Evolutionary conservation across 1,140 invertebrate genomes (phyloP).

Genomic region (Copidosoma floridanum): DNA sequence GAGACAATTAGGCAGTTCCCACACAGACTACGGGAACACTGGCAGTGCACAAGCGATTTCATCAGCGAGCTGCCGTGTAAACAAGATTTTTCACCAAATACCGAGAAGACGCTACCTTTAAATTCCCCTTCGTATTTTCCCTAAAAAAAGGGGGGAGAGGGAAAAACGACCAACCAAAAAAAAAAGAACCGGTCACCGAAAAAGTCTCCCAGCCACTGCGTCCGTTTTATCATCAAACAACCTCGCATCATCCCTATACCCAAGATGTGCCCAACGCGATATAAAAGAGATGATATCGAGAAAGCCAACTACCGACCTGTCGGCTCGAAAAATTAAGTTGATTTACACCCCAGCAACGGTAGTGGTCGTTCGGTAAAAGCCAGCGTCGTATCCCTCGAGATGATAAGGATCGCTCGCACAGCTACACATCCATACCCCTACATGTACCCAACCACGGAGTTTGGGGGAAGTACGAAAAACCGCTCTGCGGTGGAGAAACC

Average conservation of each 20-base stretch:
- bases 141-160: too few relatives aligned
- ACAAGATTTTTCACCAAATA: slow-evolving; percentile 10
- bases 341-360: slow-evolving; percentile 2
- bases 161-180: too few relatives aligned
- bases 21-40: background rate
- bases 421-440: background rate
- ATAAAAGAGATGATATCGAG: slow-evolving; percentile 1
- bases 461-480: too few relatives aligned
- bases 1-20: slow-evolving; percentile 6
- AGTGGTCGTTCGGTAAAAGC: background rate
- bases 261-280: too few relatives aligned
- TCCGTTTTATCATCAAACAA: too few relatives aligned
- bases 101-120: too few relatives aligned
- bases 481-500: background rate
- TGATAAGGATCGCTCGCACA: background rate
- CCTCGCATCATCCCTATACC: too few relatives aligned
- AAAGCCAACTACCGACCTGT: background rate
- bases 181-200: too few relatives aligned
- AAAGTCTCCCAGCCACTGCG: too few relatives aligned
- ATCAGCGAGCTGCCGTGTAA: background rate
- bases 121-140: too few relatives aligned
- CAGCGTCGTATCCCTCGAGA: background rate
- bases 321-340: slow-evolving; percentile 16
- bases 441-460: too few relatives aligned
- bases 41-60: slow-evolving; percentile 1